Base-by-base conservation (phyloP, 2,888 invertebrate species). In the Argynnis bischoffii region DNA sequence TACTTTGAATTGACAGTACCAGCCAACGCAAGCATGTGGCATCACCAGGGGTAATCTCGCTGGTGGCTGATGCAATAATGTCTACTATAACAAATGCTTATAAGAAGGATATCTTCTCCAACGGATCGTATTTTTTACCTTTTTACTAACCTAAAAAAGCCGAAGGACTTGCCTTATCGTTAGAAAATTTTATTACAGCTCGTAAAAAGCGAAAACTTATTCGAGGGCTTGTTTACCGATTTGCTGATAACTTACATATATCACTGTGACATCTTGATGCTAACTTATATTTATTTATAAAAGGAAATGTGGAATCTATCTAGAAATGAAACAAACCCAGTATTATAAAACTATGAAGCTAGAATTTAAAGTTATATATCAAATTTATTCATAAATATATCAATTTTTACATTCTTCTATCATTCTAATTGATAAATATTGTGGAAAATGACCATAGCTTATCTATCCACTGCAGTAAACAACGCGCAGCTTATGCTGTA, bases 101-200 rank as follows among this genome's bases (percentile, higher is more conserved):
- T 70, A 69, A 69, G 48, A 69, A 60, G 31, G 51, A 64, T 69
- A 68, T 68, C 68, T 69, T 56, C 63, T 56, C 63, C 63, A 59
- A 48, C 56, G 60, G 63, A 69, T 61, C 69, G 67, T 64, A 70
- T 71, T 70, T 69, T 72, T 72, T 67, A 70, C 72, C 70, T 72
- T 68, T 69, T 69, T 64, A 68, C 55, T 59, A 26, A 59, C 59
- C 35, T 65, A 66, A 55, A 60, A 69, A 67, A 69, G 67, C 71
- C 64, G 55, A 64, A 53, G 65, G 66, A 46, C 54, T 61, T 56
- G 47, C 47, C 64, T 64, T 63, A 57, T 64, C 67, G 67, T 70
- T 54, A 60, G 61, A 63, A 57, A 64, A 64, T 67, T 70, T 70
- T 70, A 67, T 67, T 65, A 57, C 64, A 50, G 26, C 26, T 64